Percentiles rank a stretch among this genome's conserved stretches.
Evolutionary conservation across 2,797 vertebrate species (phyloP).

Genomic region (Hafferia zeledoni): DNA sequence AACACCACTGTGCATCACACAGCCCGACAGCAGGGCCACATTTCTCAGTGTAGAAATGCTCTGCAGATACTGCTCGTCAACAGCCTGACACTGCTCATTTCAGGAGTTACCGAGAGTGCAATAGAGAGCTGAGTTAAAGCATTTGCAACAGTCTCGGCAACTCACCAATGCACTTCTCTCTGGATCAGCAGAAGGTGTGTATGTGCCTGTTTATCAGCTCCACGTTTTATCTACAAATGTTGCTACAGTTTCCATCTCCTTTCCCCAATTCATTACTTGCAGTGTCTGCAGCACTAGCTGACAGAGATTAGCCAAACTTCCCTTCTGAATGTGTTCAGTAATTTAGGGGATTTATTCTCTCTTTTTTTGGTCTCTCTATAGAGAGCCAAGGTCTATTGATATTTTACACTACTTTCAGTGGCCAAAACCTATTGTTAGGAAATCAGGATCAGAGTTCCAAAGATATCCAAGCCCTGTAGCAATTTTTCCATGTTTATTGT

Average conservation of each 20-base stretch:
- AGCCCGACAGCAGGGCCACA: background rate
- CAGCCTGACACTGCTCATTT: background rate
- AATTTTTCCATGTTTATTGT: background rate
- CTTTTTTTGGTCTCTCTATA: background rate
- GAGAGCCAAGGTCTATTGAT: background rate
- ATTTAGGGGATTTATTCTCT: background rate
- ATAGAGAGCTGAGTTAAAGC: background rate
- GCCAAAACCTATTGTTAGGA: constrained; percentile 2
- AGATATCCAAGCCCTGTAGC: background rate
- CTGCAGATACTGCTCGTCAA: background rate
- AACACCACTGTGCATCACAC: background rate
- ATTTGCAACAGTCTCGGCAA: background rate
- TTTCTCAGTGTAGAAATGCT: background rate
- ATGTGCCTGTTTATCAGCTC: background rate
- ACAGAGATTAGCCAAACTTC: background rate
- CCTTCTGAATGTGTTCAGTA: background rate
- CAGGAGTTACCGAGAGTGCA: background rate
- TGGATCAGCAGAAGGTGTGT: background rate
- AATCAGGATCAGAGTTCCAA: background rate
- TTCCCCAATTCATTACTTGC: background rate
- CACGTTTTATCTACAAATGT: background rate
- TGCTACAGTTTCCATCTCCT: background rate
- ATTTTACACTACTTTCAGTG: background rate
- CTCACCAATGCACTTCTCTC: background rate
- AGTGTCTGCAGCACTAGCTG: background rate